phyloP scores from a whole-genome alignment of 1,140 invertebrate genomes.

The Apis florea region DNA sequence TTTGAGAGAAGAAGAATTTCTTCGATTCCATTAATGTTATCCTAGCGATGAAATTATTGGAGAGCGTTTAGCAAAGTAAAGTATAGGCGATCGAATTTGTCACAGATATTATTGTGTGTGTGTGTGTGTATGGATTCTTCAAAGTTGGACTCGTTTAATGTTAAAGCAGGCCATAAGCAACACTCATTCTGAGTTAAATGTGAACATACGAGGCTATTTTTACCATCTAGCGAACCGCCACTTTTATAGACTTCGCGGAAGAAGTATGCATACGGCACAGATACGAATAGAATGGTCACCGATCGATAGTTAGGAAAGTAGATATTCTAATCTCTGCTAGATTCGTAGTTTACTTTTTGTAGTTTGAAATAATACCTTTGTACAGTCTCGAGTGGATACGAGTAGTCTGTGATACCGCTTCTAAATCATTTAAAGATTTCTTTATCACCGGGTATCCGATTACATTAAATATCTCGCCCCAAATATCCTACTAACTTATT shows the following conservation, averaged over 20 bases:
- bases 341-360: constrained; percentile 3
- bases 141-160: neutral
- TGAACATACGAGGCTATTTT: neutral
- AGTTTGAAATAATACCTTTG: neutral
- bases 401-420: neutral
- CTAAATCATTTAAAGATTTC: neutral
- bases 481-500: neutral
- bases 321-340: neutral
- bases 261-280: neutral
- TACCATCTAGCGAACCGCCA: neutral
- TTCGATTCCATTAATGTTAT: too few species aligned
- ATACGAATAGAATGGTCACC: neutral
- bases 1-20: too few species aligned
- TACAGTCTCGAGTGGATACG: neutral
- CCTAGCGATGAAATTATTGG: too few species aligned
- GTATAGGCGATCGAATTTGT: neutral
- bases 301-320: constrained; percentile 23
- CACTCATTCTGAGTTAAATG: constrained; percentile 17
- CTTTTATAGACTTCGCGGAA: constrained; percentile 38
- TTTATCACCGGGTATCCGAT: neutral
- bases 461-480: neutral
- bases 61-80: too few species aligned
- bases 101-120: neutral
- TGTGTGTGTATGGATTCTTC: neutral
- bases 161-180: neutral